Conservation (phyloP, 1,140 invertebrate genomes). For the Brachionus calyciflorus region DNA sequence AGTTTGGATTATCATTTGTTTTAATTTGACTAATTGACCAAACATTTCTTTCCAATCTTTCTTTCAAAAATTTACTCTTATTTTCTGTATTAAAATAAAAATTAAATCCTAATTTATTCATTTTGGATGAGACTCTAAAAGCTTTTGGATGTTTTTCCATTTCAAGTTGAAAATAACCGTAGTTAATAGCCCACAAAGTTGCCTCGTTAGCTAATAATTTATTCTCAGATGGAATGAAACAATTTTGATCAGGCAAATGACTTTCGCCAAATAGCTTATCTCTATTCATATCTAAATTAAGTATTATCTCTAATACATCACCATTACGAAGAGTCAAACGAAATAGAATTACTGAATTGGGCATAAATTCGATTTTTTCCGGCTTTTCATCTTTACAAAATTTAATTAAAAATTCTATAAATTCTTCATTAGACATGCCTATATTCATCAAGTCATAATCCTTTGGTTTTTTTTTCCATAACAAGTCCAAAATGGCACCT, state of each 20-base stretch:
- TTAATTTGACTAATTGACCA: neutral
- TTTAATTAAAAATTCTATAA: constrained; percentile 18
- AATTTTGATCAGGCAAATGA: constrained; percentile 29
- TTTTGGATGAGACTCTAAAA: neutral
- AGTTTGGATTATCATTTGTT: neutral
- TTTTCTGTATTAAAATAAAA: constrained; percentile 21
- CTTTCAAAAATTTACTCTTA: constrained; percentile 23
- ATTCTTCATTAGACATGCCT: constrained; percentile 18
- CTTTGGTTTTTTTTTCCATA: neutral
- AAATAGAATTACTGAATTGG: neutral
- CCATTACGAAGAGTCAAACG: neutral
- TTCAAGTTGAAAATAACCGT: neutral
- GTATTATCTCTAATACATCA: neutral
- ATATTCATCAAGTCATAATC: constrained; percentile 29
- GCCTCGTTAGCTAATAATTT: neutral
- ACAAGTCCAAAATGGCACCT: constrained; percentile 8
- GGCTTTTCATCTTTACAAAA: constrained; percentile 11
- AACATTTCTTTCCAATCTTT: constrained; percentile 11
- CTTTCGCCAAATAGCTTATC: neutral
- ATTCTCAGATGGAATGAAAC: neutral
- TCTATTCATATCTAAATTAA: constrained; percentile 8
- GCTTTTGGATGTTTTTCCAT: neutral
- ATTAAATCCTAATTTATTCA: constrained; percentile 34
- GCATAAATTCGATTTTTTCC: neutral
- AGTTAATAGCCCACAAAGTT: constrained; percentile 18